Evolutionary conservation across 1,140 invertebrate species (phyloP), one percentile per base, ranked within the genome.

Genomic region (Elysia chlorotica): DNA sequence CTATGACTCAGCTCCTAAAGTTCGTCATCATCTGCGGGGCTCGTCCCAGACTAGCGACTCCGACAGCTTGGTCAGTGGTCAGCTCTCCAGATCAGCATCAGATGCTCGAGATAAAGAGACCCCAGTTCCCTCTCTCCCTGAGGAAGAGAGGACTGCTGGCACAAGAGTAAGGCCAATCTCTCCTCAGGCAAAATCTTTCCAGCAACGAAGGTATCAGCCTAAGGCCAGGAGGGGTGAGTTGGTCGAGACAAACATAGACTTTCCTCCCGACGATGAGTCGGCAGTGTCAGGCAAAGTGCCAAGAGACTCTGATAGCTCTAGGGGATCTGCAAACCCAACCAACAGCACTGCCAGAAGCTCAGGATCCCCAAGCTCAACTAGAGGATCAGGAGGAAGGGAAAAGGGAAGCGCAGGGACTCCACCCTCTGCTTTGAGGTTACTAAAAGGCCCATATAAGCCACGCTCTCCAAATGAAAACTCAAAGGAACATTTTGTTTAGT

Each of bases 1-100:
- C 19, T 71, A 71, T 48, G 69, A 71, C 28, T 33, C 57, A 30
- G 36, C 59, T 2, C 68, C 68, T 38, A 70, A 61, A 61, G 36
- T 48, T 28, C 68, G 19, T n/a, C 10, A 10, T 48, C 41, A n/a
- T 10, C 10, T 48, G 10, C n/a, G 10, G 41, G 10, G n/a, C 41
- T 48, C 41, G 10, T 48, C 10, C 41, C 10, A 10, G 41, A 48
- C 10, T 14, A 14, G n/a, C 41, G 10, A 48, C 41, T 14, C 41
- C 41, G 10, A n/a, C n/a, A n/a, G 41, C 10, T 25, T 6, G 6
- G 6, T 23, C 28, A 17, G 56, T 59, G 56, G 25, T 10, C 17
- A 25, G 17, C 10, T 17, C 56, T 23, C 17, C 10, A 25, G 19
- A 25, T 23, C 17, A 23, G 56, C 10, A 23, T 10, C 56, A 23